A percentile compares a stretch with the other conserved stretches of the same genome.
Conservation (phyloP, 2,888 invertebrate species). For the Xestobium rufovillosum region DNA sequence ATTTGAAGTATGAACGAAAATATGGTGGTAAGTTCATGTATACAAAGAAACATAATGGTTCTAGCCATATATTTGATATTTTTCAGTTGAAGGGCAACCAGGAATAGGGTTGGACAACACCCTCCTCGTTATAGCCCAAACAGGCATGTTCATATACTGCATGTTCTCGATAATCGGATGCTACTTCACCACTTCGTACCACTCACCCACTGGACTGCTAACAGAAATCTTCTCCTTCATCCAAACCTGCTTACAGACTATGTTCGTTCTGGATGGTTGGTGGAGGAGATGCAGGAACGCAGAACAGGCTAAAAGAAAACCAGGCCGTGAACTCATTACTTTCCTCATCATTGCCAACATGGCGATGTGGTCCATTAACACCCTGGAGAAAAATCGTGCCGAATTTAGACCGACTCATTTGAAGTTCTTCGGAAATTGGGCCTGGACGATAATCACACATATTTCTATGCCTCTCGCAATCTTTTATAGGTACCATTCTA, state of each 20-base stretch:
- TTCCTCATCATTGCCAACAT: slow-evolving; percentile 73
- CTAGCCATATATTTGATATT: too few species aligned
- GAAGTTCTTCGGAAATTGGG: slow-evolving; percentile 78
- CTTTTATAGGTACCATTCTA: slow-evolving; percentile 86
- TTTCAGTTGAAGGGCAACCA: slow-evolving; percentile 25
- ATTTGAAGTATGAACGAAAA: slow-evolving; percentile 58
- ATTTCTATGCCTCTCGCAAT: slow-evolving; percentile 84
- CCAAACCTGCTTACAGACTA: slow-evolving; percentile 73
- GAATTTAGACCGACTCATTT: slow-evolving; percentile 77
- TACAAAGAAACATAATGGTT: too few species aligned
- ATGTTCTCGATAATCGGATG: slow-evolving; percentile 81
- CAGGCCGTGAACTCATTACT: slow-evolving; percentile 78
- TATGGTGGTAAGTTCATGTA: slow-evolving; percentile 48
- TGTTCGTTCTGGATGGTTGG: slow-evolving; percentile 68
- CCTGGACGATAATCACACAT: slow-evolving; percentile 86
- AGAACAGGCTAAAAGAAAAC: slow-evolving; percentile 65
- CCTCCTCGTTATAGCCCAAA: slow-evolving; percentile 76
- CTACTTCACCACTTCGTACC: slow-evolving; percentile 50
- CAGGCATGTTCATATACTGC: slow-evolving; percentile 81
- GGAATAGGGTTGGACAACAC: slow-evolving; percentile 60
- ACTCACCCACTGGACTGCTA: slow-evolving; percentile 50
- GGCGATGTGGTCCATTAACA: slow-evolving; percentile 82
- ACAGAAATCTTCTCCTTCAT: slow-evolving; percentile 67
- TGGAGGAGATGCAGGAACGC: slow-evolving; percentile 67
- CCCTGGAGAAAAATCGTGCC: slow-evolving; percentile 74